A percentile compares a stretch with the other conserved stretches of the same genome.
Evolutionary conservation across 2,888 invertebrate species (phyloP).

Genomic region (Mesochorus sp.): DNA sequence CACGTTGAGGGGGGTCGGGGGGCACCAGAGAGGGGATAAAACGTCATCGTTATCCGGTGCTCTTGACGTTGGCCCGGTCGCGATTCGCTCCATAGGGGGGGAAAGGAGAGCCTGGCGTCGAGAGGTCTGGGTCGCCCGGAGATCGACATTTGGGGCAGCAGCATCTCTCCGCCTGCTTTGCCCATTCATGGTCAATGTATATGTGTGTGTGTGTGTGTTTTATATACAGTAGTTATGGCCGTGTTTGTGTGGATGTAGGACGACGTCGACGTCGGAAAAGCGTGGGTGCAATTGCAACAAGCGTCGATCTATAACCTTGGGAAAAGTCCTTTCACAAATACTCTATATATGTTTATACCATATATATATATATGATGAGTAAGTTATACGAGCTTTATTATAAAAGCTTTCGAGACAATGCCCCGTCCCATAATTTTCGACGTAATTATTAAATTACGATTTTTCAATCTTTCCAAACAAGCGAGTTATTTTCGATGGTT

Average conservation of each 20-base stretch:
- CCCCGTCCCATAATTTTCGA: too few relatives aligned
- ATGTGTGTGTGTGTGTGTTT: not conserved
- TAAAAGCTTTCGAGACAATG: too few relatives aligned
- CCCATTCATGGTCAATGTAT: slow-evolving; percentile 27
- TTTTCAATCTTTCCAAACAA: too few relatives aligned
- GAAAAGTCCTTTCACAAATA: slow-evolving; percentile 34
- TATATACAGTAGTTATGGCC: not conserved
- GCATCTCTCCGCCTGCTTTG: slow-evolving; percentile 5
- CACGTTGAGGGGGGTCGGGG: not conserved
- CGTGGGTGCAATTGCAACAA: slow-evolving; percentile 48
- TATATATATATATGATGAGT: too few relatives aligned
- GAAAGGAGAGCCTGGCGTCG: slow-evolving; percentile 65
- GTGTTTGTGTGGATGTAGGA: slow-evolving; percentile 27
- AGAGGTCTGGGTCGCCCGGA: slow-evolving; percentile 69
- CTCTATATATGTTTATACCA: too few relatives aligned
- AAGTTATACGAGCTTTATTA: too few relatives aligned
- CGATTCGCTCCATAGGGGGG: slow-evolving; percentile 50
- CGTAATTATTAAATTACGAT: too few relatives aligned
- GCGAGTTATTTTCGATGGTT: too few relatives aligned
- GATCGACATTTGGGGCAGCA: slow-evolving; percentile 65
- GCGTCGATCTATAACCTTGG: slow-evolving; percentile 47
- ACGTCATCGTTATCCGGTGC: slow-evolving; percentile 39
- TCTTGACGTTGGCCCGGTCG: slow-evolving; percentile 41
- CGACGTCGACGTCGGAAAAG: slow-evolving; percentile 34
- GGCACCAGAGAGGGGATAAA: slow-evolving; percentile 1